Percentiles rank a stretch among this genome's conserved stretches.
Evolutionary conservation across 2,888 invertebrate genomes (phyloP).

Genomic region (Opisthograptis luteolata): DNA sequence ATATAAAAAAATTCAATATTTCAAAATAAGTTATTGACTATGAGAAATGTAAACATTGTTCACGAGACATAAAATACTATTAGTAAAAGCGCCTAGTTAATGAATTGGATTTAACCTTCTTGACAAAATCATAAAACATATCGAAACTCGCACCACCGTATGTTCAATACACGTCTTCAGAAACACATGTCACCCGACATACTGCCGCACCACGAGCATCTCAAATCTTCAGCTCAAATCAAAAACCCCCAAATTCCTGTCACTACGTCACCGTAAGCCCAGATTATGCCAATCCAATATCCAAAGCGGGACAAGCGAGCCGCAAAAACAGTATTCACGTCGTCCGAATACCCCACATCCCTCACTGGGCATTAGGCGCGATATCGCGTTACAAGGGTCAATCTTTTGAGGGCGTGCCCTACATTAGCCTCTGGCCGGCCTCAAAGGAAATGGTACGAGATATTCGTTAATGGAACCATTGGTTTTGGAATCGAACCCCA

Average conservation of each 20-base stretch:
- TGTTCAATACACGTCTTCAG: neutral
- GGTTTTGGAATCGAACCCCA: conserved; percentile 65
- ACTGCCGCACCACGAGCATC: conserved; percentile 3
- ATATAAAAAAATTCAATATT: no score
- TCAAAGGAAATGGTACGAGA: conserved; percentile 68
- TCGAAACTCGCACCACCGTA: no score
- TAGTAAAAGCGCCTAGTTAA: no score
- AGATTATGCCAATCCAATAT: conserved; percentile 30
- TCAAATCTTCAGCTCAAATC: conserved; percentile 15
- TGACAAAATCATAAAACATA: no score
- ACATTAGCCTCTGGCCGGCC: conserved; percentile 72
- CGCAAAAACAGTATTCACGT: conserved; percentile 31
- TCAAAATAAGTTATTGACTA: no score
- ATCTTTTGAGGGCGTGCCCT: conserved; percentile 64
- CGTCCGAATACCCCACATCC: conserved; percentile 36
- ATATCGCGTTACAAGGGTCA: conserved; percentile 68
- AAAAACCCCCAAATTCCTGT: conserved; percentile 18
- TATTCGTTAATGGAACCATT: conserved; percentile 73
- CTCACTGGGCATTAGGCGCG: conserved; percentile 46
- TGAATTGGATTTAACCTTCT: no score
- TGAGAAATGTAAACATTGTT: no score
- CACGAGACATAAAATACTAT: no score
- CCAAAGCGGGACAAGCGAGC: conserved; percentile 29
- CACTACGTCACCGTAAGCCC: conserved; percentile 20
- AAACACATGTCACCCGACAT: neutral